Evolutionary conservation across 2,888 invertebrate species (phyloP).

Genomic region (Drosophila neoperkinsi): DNA sequence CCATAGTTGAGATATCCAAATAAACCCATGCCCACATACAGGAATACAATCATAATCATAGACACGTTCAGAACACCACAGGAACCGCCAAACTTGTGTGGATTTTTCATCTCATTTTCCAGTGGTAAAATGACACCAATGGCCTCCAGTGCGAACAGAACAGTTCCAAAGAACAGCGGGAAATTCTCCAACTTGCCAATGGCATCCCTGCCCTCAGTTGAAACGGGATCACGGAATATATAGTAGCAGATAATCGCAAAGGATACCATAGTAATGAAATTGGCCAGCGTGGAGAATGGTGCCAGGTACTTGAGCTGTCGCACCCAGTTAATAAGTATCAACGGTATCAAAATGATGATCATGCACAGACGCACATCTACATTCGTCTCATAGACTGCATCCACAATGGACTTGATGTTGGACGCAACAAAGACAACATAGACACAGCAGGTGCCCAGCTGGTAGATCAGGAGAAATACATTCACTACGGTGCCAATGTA

Average conservation of each 20-base stretch:
- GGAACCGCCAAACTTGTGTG: slow-evolving; percentile 91
- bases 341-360: slow-evolving; percentile 90
- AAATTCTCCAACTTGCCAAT: slow-evolving; percentile 89
- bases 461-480: slow-evolving; percentile 92
- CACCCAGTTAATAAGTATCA: slow-evolving; percentile 91
- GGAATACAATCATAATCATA: slow-evolving; percentile 92
- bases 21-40: slow-evolving; percentile 96
- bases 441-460: slow-evolving; percentile 98
- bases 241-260: slow-evolving; percentile 95
- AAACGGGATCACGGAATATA: slow-evolving; percentile 90
- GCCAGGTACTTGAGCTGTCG: slow-evolving; percentile 94
- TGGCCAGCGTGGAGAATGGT: slow-evolving; percentile 95
- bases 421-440: slow-evolving; percentile 97
- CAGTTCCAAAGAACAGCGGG: slow-evolving; percentile 98
- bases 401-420: slow-evolving; percentile 90
- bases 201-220: slow-evolving; percentile 87
- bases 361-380: slow-evolving; percentile 89
- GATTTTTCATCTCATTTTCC: slow-evolving; percentile 97
- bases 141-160: slow-evolving; percentile 97
- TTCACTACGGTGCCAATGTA: slow-evolving; percentile 90
- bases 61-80: slow-evolving; percentile 94
- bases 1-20: slow-evolving; percentile 97
- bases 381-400: slow-evolving; percentile 86
- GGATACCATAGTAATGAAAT: slow-evolving; percentile 92
- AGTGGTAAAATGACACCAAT: slow-evolving; percentile 93